Conservation (phyloP, 2,113 vertebrate species). For the Mesitornis unicolor region DNA sequence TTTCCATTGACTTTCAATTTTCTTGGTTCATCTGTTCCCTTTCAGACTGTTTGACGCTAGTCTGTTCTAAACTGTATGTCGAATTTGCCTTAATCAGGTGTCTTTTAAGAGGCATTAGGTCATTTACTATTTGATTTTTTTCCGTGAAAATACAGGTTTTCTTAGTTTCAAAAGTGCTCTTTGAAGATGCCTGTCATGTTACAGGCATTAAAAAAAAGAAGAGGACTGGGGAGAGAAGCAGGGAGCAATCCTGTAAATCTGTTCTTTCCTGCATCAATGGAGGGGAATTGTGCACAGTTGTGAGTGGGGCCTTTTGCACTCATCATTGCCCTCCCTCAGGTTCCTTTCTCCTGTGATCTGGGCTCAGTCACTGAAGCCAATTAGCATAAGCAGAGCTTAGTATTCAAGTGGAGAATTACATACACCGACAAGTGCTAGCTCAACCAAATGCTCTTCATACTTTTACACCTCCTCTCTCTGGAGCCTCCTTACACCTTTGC, state of each 20-base stretch:
- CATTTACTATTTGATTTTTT: conserved; percentile 51
- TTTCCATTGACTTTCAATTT: conserved; percentile 54
- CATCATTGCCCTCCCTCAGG: fast-evolving
- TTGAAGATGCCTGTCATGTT: neutral
- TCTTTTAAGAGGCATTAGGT: conserved; percentile 52
- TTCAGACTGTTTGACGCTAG: conserved; percentile 29
- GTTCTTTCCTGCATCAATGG: neutral
- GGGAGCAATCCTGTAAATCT: neutral
- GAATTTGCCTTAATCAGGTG: conserved; percentile 48
- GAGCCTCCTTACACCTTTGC: fast-evolving
- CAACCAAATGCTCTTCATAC: neutral
- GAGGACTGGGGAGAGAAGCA: neutral
- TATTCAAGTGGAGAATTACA: neutral
- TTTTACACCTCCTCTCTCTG: neutral
- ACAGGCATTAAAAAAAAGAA: neutral
- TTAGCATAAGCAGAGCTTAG: neutral
- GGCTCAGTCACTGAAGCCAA: neutral
- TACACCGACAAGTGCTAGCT: neutral
- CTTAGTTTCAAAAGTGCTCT: conserved; percentile 12
- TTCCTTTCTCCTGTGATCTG: neutral
- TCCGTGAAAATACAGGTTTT: conserved; percentile 30
- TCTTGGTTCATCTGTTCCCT: conserved; percentile 46
- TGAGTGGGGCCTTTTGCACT: neutral
- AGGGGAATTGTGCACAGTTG: neutral
- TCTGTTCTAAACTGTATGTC: conserved; percentile 44